A percentile compares a stretch with the other conserved stretches of the same genome.
Evolutionary conservation across 2,113 vertebrate genomes (phyloP).

Genomic region (Fulica atra): DNA sequence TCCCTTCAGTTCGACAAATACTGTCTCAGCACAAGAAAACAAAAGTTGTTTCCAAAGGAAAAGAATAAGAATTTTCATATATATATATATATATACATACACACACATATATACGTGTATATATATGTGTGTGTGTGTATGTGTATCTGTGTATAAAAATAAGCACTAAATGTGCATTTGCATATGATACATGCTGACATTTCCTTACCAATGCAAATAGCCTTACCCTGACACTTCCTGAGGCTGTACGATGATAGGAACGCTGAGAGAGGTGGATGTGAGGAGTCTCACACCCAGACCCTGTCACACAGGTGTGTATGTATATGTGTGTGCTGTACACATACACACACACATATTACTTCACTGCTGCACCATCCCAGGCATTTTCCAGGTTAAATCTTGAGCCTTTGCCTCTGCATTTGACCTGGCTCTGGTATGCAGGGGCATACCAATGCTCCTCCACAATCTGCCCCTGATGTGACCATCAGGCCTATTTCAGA

Average conservation of each 20-base stretch:
- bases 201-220: background rate
- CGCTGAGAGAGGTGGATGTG: background rate
- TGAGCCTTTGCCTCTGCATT: background rate
- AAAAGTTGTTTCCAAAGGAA: background rate
- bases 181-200: background rate
- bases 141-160: background rate
- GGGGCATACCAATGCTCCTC: background rate
- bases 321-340: too few species aligned
- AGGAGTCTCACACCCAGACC: background rate
- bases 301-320: background rate
- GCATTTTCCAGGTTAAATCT: background rate
- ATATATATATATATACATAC: fast-evolving
- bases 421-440: background rate
- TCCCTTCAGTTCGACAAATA: background rate
- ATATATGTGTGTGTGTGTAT: too few species aligned
- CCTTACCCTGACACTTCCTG: background rate
- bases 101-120: too few species aligned
- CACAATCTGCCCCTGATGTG: background rate
- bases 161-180: background rate
- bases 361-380: background rate
- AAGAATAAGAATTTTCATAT: background rate
- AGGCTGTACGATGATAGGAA: background rate
- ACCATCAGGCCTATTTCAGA: background rate
- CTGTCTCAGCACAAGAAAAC: background rate
- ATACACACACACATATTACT: too few species aligned